Evolutionary conservation across 2,888 invertebrate species (phyloP).

Genomic region (Macaria notata): DNA sequence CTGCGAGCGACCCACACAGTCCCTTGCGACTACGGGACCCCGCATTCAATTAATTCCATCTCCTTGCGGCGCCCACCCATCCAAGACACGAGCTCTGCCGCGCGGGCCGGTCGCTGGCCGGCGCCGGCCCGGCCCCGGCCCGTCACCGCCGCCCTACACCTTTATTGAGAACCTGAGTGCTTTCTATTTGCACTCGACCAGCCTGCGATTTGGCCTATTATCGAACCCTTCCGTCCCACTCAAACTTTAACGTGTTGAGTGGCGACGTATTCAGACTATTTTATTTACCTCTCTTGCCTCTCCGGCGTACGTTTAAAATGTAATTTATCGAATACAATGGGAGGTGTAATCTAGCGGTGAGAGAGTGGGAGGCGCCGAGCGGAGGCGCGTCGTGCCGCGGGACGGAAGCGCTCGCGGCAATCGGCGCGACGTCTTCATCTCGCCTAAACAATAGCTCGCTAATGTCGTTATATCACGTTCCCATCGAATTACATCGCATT

Average conservation of each 20-base stretch:
- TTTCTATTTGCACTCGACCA: slow-evolving; percentile 33
- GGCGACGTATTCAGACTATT: no score
- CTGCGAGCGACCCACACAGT: no score
- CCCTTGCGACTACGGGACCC: no score
- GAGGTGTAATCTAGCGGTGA: slow-evolving; percentile 23
- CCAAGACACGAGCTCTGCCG: slow-evolving; percentile 57
- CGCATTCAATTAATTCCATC: no score
- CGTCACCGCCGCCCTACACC: slow-evolving; percentile 51
- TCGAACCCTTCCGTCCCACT: slow-evolving; percentile 1
- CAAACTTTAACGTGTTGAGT: no score
- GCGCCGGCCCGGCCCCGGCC: neutral
- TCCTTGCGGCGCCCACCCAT: slow-evolving; percentile 40
- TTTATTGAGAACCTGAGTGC: slow-evolving; percentile 44
- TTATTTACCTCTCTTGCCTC: no score
- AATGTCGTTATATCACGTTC: slow-evolving; percentile 45
- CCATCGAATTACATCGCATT: slow-evolving; percentile 29
- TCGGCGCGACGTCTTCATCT: slow-evolving; percentile 40
- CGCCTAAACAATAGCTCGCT: slow-evolving; percentile 41
- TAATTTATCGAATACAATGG: slow-evolving; percentile 12
- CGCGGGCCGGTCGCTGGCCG: no score
- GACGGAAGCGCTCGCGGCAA: slow-evolving; percentile 27
- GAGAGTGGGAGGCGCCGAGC: slow-evolving; percentile 21
- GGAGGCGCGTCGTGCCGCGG: slow-evolving; percentile 22
- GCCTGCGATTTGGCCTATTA: slow-evolving; percentile 16
- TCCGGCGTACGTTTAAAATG: slow-evolving; percentile 2